Conservation (phyloP, 2,888 invertebrate species). For the Torymus aiolomorphi region DNA sequence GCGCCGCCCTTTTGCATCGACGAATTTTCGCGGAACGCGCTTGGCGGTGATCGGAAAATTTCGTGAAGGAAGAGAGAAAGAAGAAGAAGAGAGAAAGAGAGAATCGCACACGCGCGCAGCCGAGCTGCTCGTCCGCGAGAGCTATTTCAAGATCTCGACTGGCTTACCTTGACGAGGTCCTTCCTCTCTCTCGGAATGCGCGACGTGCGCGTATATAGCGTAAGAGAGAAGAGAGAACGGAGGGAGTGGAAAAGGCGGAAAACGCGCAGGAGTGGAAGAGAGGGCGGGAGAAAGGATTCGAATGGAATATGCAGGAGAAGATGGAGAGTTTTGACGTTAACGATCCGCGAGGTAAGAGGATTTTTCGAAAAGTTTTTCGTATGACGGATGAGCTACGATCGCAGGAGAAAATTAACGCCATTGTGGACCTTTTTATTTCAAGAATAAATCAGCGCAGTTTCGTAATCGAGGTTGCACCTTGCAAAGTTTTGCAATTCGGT, state of each 20-base stretch:
- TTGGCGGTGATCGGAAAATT: constrained; percentile 28
- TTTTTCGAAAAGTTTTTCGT: constrained; percentile 5
- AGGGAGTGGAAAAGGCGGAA: background rate
- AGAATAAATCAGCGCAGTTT: too few relatives aligned
- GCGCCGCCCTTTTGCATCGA: background rate
- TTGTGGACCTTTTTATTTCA: too few relatives aligned
- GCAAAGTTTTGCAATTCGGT: too few relatives aligned
- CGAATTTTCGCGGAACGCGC: constrained; percentile 40
- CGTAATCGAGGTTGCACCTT: too few relatives aligned
- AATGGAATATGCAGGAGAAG: background rate
- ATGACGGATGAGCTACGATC: background rate
- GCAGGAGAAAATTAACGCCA: too few relatives aligned
- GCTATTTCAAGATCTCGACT: constrained; percentile 58
- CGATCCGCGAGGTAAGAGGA: background rate
- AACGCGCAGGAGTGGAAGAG: background rate
- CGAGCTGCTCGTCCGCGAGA: too few relatives aligned
- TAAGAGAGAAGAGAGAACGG: background rate
- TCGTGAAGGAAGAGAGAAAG: constrained; percentile 1
- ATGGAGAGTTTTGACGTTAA: background rate
- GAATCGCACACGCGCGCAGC: too few relatives aligned
- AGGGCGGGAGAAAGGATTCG: background rate
- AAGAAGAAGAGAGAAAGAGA: constrained; percentile 2
- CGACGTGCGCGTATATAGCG: constrained; percentile 7
- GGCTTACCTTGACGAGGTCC: constrained; percentile 74
- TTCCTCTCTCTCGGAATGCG: constrained; percentile 73